Percentiles rank a stretch among this genome's conserved stretches.
phyloP scores from a whole-genome alignment of 1,140 invertebrate genomes.

The Antheraea pernyi region DNA sequence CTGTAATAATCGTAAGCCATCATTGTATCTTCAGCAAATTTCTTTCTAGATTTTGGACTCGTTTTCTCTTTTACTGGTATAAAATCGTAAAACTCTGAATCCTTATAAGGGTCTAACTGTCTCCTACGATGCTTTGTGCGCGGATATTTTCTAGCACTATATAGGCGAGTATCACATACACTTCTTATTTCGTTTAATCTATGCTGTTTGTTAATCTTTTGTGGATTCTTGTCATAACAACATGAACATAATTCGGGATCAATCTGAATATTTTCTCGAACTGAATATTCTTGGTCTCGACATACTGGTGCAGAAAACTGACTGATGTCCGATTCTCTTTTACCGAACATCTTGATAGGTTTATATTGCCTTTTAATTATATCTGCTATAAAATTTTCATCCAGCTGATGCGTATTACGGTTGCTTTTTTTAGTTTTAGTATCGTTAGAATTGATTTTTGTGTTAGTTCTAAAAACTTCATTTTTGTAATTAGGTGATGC shows the following conservation, averaged over 20 bases:
- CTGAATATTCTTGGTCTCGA: conserved; percentile 53
- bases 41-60: conserved; percentile 60
- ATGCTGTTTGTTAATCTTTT: conserved; percentile 23
- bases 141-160: conserved; percentile 44
- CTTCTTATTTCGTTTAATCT: conserved; percentile 51
- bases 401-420: conserved; percentile 33
- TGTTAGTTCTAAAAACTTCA: conserved; percentile 22
- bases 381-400: conserved; percentile 62
- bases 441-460: conserved; percentile 4
- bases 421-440: conserved; percentile 30
- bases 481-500: conserved; percentile 12
- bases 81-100: conserved; percentile 57
- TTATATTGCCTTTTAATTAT: conserved; percentile 64
- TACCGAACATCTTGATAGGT: conserved; percentile 58
- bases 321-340: conserved; percentile 50
- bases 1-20: conserved; percentile 39
- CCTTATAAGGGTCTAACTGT: conserved; percentile 47
- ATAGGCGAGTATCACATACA: conserved; percentile 57
- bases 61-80: conserved; percentile 67
- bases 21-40: conserved; percentile 47
- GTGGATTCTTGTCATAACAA: conserved; percentile 35
- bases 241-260: conserved; percentile 57
- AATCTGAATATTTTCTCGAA: conserved; percentile 39
- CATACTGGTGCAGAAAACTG: conserved; percentile 66
- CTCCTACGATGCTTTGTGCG: conserved; percentile 30